Conservation (phyloP, 2,113 vertebrate species). For the Regulus satrapa region DNA sequence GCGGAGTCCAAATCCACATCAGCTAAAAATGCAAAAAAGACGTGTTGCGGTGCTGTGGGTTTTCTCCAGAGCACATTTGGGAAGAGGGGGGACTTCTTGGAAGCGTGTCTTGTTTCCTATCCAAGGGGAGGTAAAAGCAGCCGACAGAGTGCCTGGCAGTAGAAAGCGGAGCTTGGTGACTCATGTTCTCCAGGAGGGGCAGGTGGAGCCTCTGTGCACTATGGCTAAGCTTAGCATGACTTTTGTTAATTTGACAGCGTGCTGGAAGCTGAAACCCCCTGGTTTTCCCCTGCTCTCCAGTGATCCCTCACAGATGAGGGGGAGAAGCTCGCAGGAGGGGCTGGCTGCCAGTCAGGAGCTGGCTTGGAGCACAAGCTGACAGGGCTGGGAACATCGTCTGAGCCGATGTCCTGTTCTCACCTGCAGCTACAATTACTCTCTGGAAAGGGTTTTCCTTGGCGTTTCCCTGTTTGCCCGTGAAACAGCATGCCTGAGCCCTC, state of each 20-base stretch:
- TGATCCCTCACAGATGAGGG: fast-evolving
- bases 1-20: neutral
- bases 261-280: neutral
- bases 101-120: neutral
- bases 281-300: neutral
- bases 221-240: neutral
- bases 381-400: fast-evolving
- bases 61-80: neutral
- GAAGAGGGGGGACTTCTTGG: neutral
- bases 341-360: neutral
- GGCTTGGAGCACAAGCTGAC: neutral
- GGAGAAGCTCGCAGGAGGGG: neutral
- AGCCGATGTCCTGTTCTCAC: neutral
- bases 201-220: neutral
- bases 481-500: neutral
- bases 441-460: neutral
- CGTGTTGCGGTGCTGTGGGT: fast-evolving
- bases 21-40: neutral
- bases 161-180: neutral
- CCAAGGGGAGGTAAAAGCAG: neutral
- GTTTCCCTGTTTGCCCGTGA: neutral
- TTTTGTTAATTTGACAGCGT: neutral
- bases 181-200: conserved; percentile 46
- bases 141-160: neutral
- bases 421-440: neutral